A percentile compares a stretch with the other conserved stretches of the same genome.
Evolutionary conservation across 2,113 vertebrate species (phyloP).

Genomic region (Takifugu bimaculatus): DNA sequence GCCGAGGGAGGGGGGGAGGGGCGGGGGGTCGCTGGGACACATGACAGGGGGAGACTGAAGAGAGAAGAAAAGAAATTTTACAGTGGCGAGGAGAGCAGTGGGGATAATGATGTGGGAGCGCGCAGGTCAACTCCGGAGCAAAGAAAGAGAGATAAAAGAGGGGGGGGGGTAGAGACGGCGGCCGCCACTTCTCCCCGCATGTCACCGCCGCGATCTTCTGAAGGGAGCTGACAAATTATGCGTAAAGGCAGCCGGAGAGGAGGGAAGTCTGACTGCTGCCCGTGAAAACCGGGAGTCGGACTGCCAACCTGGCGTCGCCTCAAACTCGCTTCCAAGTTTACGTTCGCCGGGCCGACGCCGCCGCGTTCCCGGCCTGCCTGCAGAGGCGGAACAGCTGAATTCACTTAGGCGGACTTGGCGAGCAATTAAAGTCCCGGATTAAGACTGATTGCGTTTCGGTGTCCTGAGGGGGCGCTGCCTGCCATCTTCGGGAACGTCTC

Average conservation of each 20-base stretch:
- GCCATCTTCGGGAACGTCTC: constrained; percentile 68
- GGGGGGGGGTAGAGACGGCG: constrained; percentile 8
- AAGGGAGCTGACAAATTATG: constrained; percentile 21
- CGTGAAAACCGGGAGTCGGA: constrained; percentile 18
- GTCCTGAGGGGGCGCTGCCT: constrained; percentile 72
- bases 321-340: constrained; percentile 20
- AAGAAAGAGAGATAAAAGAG: constrained; percentile 38
- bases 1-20: constrained; percentile 1
- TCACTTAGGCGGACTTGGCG: constrained; percentile 69
- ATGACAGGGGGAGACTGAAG: constrained; percentile 34
- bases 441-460: constrained; percentile 73
- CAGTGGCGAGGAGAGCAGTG: constrained; percentile 17
- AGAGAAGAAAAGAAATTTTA: constrained; percentile 22
- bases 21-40: constrained; percentile 26
- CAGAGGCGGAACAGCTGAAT: constrained; percentile 64
- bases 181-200: constrained; percentile 10
- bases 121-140: constrained; percentile 46
- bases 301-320: constrained; percentile 14
- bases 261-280: constrained; percentile 1
- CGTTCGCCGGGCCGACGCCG: constrained; percentile 5
- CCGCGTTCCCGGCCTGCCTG: constrained; percentile 34
- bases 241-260: constrained; percentile 3
- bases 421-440: constrained; percentile 76
- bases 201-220: constrained; percentile 20
- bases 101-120: constrained; percentile 43